Percentiles rank a stretch among this genome's conserved stretches.
phyloP scores from a whole-genome alignment of 2,797 vertebrate species.

The Balearica regulorum region DNA sequence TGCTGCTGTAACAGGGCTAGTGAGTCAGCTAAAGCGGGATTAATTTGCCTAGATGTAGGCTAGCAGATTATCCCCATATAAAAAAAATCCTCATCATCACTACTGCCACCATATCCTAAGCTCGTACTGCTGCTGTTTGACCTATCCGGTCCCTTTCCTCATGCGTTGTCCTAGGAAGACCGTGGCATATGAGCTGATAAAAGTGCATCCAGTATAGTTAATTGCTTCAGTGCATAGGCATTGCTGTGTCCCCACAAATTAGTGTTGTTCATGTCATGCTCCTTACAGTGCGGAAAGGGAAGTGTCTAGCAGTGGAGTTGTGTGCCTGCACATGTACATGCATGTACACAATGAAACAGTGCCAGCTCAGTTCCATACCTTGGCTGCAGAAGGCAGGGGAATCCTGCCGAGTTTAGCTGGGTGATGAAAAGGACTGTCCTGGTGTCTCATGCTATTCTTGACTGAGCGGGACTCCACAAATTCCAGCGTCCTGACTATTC shows the following conservation, averaged over 20 bases:
- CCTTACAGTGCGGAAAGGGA: background rate
- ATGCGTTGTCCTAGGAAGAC: background rate
- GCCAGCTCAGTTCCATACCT: background rate
- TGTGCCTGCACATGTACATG: too few species aligned
- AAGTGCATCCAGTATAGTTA: background rate
- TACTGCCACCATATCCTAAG: background rate
- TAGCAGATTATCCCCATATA: background rate
- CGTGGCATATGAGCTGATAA: background rate
- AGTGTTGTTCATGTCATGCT: background rate
- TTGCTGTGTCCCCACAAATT: background rate
- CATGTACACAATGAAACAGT: background rate
- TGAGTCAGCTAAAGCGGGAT: background rate
- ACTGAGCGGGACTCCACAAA: background rate
- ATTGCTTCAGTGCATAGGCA: background rate
- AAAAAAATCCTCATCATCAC: background rate
- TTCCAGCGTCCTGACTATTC: background rate
- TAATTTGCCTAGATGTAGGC: background rate
- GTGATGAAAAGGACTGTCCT: background rate
- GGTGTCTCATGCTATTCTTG: background rate
- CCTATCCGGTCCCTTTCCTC: background rate
- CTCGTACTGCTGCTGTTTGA: background rate
- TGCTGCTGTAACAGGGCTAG: background rate
- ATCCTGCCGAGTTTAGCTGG: background rate
- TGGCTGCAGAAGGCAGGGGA: background rate
- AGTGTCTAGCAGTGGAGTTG: background rate